Evolutionary conservation across 2,888 invertebrate species (phyloP).

Genomic region (Tetrapedia diversipes): DNA sequence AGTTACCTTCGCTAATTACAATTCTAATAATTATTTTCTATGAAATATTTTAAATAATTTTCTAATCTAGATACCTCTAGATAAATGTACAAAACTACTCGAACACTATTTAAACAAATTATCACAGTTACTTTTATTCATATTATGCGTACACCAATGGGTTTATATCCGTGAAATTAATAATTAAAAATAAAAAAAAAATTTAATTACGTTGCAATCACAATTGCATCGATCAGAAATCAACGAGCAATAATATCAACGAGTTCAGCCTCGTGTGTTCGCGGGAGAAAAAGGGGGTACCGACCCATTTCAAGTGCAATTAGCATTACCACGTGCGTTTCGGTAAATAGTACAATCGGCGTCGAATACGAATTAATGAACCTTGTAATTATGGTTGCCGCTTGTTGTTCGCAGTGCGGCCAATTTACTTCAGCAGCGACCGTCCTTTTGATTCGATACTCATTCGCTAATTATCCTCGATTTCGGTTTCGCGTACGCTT

Average conservation of each 20-base stretch:
- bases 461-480: constrained; percentile 41
- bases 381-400: constrained; percentile 29
- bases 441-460: constrained; percentile 39
- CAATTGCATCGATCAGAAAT: too few relatives aligned
- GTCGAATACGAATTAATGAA: constrained; percentile 37
- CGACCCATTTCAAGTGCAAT: constrained; percentile 23
- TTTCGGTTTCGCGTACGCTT: constrained; percentile 27
- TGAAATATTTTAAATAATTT: too few relatives aligned
- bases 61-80: too few relatives aligned
- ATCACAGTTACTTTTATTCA: too few relatives aligned
- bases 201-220: too few relatives aligned
- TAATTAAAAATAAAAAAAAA: too few relatives aligned
- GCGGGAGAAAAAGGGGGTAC: not conserved
- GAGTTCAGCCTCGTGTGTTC: too few relatives aligned
- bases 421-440: constrained; percentile 45
- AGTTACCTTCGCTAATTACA: too few relatives aligned
- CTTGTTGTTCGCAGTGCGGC: constrained; percentile 35
- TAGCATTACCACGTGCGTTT: constrained; percentile 28
- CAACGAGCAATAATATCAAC: too few relatives aligned
- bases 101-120: not conserved
- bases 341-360: constrained; percentile 22
- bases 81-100: not conserved
- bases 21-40: too few relatives aligned
- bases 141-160: too few relatives aligned
- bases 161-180: too few relatives aligned